phyloP scores from a whole-genome alignment of 1,140 invertebrate genomes.

The Drosophila ogumai region DNA sequence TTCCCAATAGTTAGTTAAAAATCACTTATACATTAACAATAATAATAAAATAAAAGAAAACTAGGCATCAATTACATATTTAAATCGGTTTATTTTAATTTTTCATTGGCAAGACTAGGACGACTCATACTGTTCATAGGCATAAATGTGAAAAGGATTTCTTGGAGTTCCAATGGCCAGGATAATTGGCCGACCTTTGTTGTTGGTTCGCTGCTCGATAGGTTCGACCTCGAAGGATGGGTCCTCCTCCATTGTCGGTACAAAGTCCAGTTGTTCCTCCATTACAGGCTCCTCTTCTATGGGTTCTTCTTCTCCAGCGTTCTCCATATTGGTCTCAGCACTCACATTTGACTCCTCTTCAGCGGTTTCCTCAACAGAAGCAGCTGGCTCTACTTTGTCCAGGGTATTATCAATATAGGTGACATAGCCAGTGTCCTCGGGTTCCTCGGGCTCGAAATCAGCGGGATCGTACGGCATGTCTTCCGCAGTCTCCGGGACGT shows the following conservation, averaged over 20 bases:
- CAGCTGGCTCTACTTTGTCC: neutral
- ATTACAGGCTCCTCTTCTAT: conserved; percentile 9
- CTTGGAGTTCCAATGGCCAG: conserved; percentile 30
- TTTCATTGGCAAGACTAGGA: conserved; percentile 1
- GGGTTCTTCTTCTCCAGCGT: neutral
- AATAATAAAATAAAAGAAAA: conserved; percentile 1
- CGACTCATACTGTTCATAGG: conserved; percentile 32
- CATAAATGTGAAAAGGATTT: conserved; percentile 41
- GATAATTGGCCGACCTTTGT: conserved; percentile 29
- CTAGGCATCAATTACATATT: neutral
- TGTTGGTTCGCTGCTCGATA: conserved; percentile 17
- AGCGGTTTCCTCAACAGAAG: conserved; percentile 16
- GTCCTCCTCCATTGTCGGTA: neutral
- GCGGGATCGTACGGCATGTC: neutral
- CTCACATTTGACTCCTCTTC: conserved; percentile 13
- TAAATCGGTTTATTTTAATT: conserved; percentile 26
- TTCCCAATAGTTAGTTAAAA: no score
- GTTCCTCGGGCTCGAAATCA: neutral
- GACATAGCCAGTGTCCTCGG: conserved; percentile 11
- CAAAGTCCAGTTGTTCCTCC: conserved; percentile 25
- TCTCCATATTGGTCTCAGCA: neutral
- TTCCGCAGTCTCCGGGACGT: conserved; percentile 5
- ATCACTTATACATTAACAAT: neutral
- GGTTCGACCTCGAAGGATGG: neutral
- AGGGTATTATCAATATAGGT: conserved; percentile 16